These are phyloP conservation scores for Gallinago nigripennis DNA, from an alignment of 2,797 vertebrate genomes.

Conservation along the genomic window DNA sequence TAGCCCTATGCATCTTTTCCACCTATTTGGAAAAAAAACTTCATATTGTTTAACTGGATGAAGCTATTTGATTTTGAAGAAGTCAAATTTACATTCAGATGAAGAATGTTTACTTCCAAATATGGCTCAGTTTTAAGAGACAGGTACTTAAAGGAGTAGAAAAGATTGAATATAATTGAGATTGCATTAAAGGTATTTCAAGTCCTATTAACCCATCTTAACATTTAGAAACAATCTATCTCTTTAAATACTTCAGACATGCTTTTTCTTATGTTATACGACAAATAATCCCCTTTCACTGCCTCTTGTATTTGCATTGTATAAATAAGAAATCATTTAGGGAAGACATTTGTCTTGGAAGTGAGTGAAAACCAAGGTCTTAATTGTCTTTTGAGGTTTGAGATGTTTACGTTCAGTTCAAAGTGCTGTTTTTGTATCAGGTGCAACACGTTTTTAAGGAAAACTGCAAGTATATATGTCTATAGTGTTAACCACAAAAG, in stretches of 20 bases:
- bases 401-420: neutral
- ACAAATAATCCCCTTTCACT: neutral
- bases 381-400: neutral
- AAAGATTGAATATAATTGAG: neutral
- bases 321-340: neutral
- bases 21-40: neutral
- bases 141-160: neutral
- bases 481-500: neutral
- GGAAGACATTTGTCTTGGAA: neutral
- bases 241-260: neutral
- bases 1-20: neutral
- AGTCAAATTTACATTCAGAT: neutral
- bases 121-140: neutral
- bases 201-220: neutral
- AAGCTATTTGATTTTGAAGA: neutral
- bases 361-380: neutral
- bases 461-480: neutral
- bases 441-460: neutral
- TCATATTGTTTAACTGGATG: neutral
- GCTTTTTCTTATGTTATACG: neutral
- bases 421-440: accelerated
- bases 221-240: neutral
- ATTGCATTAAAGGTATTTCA: neutral
- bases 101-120: neutral
- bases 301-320: neutral